phyloP scores from a whole-genome alignment of 2,888 invertebrate genomes.

The Gisinianus flammeolus region DNA sequence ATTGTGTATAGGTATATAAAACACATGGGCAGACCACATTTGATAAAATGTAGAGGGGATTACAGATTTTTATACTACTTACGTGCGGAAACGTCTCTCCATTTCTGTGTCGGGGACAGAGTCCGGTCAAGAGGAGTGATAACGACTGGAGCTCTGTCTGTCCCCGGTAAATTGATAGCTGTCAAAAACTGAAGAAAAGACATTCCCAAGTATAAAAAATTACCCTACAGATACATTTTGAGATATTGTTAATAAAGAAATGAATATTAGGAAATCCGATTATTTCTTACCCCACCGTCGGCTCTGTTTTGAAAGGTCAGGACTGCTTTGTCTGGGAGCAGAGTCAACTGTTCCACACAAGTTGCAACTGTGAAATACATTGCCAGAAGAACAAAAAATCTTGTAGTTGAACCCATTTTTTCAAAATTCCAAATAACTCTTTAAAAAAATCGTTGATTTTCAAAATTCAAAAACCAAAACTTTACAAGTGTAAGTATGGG shows the following conservation, averaged over 20 bases:
- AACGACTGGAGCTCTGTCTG: conserved; percentile 37
- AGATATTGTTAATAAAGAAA: too few relatives aligned
- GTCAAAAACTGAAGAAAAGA: conserved; percentile 41
- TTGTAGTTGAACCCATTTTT: neutral
- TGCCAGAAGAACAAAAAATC: neutral
- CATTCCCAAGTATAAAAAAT: too few relatives aligned
- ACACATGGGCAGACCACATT: neutral
- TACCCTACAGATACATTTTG: too few relatives aligned
- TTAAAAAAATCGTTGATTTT: neutral
- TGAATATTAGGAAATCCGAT: too few relatives aligned
- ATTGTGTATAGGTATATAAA: neutral
- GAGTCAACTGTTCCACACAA: conserved; percentile 11
- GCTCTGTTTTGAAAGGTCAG: conserved; percentile 42
- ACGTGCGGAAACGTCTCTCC: conserved; percentile 44
- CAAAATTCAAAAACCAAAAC: neutral
- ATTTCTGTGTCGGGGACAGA: conserved; percentile 48
- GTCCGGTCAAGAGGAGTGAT: too few relatives aligned
- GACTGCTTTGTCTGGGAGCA: conserved; percentile 24
- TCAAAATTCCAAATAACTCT: too few relatives aligned
- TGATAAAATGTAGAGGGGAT: neutral
- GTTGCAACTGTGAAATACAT: neutral
- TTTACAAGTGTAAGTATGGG: neutral
- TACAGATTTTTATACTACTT: neutral
- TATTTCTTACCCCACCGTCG: conserved; percentile 39
- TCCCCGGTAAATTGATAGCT: conserved; percentile 41